Percentiles rank a stretch among this genome's conserved stretches.
Conservation (phyloP, 1,140 invertebrate species). For the Ganaspis sp. region DNA sequence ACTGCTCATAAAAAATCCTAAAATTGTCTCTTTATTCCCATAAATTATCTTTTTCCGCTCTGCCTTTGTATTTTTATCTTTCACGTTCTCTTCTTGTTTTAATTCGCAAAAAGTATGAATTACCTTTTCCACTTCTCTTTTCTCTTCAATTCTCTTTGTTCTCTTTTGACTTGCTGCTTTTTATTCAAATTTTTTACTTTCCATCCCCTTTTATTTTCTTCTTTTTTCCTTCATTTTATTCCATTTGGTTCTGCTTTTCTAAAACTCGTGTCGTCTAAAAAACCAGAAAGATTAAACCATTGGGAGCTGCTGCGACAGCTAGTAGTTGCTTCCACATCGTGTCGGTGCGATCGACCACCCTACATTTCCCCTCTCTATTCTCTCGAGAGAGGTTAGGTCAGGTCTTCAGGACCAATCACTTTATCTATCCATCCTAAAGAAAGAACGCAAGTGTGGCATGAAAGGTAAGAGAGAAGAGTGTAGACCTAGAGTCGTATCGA, state of each 20-base stretch:
- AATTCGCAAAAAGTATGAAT: not conserved
- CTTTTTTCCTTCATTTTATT: not conserved
- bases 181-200: not conserved
- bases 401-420: conserved; percentile 38
- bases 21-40: not conserved
- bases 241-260: conserved; percentile 8
- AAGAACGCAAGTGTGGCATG: not conserved
- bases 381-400: conserved; percentile 27
- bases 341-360: not conserved
- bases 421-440: conserved; percentile 1
- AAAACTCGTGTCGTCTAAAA: conserved; percentile 36
- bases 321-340: conserved; percentile 35
- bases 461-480: not conserved
- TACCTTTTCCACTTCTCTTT: not conserved
- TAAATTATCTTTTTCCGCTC: not conserved
- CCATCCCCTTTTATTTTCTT: not conserved
- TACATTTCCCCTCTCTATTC: conserved; percentile 25
- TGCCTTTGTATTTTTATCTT: not conserved
- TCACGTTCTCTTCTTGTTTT: not conserved
- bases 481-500: conserved; percentile 3
- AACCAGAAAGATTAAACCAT: conserved; percentile 56
- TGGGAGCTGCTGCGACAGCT: conserved; percentile 48
- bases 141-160: not conserved
- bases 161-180: not conserved
- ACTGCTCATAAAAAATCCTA: not conserved